Conservation (phyloP, 1,140 invertebrate genomes). For the Chrysomallon squamiferum region DNA sequence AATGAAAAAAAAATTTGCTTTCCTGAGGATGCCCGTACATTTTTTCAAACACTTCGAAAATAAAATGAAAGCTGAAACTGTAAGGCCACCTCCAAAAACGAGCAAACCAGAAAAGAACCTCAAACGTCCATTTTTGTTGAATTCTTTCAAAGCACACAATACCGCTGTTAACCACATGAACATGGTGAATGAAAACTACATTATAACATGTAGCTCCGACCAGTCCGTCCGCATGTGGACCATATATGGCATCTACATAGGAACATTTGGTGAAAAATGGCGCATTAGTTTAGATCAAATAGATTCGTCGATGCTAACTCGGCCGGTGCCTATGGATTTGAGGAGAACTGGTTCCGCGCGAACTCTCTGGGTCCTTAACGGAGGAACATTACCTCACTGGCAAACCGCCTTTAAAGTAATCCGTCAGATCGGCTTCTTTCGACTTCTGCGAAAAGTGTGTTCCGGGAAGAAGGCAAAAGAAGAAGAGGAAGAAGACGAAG, state of each 20-base stretch:
- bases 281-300: conserved; percentile 8
- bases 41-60: neutral
- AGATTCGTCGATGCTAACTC: conserved; percentile 6
- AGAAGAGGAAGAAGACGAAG: neutral
- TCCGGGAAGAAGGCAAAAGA: conserved; percentile 12
- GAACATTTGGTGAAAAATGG: conserved; percentile 43
- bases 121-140: conserved; percentile 70
- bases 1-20: conserved; percentile 74
- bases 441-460: conserved; percentile 23
- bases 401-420: conserved; percentile 20
- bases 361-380: conserved; percentile 37
- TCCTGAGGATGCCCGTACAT: conserved; percentile 47
- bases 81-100: conserved; percentile 29
- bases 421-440: conserved; percentile 12
- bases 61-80: conserved; percentile 14
- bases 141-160: conserved; percentile 71
- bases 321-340: conserved; percentile 32
- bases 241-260: conserved; percentile 37
- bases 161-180: conserved; percentile 69
- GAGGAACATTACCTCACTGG: conserved; percentile 29
- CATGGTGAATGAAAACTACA: conserved; percentile 67
- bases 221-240: conserved; percentile 68
- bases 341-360: conserved; percentile 31
- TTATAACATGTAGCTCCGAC: conserved; percentile 72
- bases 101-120: conserved; percentile 40